These are phyloP conservation scores for Noctua janthe DNA, from an alignment of 2,888 invertebrate species.

Conservation along the genomic window DNA sequence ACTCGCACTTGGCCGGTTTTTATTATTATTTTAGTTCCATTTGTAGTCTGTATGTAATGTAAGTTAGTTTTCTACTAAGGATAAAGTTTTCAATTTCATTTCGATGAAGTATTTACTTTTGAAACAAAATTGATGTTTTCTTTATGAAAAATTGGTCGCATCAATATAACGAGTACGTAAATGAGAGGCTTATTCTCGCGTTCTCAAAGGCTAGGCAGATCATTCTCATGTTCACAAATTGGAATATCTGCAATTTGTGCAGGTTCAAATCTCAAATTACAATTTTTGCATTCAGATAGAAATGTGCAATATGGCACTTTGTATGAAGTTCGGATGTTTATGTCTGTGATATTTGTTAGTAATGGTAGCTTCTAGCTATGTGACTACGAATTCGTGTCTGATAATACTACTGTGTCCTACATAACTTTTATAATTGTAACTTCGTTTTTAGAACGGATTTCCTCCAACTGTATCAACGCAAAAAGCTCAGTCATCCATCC, in stretches of 20 bases:
- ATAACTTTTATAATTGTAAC: constrained; percentile 10
- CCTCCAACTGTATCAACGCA: not conserved
- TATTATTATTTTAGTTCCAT: too few species aligned
- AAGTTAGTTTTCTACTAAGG: too few species aligned
- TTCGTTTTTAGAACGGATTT: constrained; percentile 31
- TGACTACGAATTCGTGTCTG: not conserved
- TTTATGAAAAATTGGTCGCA: not conserved
- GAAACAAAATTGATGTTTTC: not conserved
- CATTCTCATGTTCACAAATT: constrained; percentile 1
- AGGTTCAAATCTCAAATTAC: constrained; percentile 15
- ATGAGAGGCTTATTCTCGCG: not conserved
- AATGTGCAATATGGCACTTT: constrained; percentile 34
- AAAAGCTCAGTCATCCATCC: not conserved
- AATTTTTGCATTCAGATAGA: constrained; percentile 16
- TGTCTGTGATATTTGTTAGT: constrained; percentile 38
- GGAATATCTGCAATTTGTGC: constrained; percentile 1
- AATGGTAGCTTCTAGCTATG: constrained; percentile 18
- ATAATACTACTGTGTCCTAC: not conserved
- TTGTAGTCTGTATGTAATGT: too few species aligned
- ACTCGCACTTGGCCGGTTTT: too few species aligned
- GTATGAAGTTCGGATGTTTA: constrained; percentile 45
- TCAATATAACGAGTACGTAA: not conserved
- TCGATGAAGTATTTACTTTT: not conserved
- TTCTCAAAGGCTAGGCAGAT: not conserved
- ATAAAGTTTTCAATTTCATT: too few species aligned